A percentile compares a stretch with the other conserved stretches of the same genome.
Conservation (phyloP, 2,113 vertebrate genomes). For the Lepidothrix coronata region DNA sequence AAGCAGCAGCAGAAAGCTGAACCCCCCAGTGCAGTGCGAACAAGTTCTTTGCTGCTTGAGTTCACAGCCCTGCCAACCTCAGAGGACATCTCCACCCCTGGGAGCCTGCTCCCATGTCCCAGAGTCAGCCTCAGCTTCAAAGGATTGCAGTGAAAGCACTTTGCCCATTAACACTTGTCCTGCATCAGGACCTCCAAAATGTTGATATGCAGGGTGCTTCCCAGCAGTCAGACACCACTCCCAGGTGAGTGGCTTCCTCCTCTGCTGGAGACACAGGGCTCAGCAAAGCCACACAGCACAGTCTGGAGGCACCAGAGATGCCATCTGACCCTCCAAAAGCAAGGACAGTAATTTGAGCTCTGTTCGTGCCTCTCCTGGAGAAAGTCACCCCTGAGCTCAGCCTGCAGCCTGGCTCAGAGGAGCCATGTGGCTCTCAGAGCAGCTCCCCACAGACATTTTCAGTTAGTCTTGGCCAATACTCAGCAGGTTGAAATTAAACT, state of each 20-base stretch:
- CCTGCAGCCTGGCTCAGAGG: background rate
- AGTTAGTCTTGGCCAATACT: background rate
- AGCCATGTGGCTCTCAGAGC: background rate
- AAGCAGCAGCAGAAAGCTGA: background rate
- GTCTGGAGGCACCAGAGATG: background rate
- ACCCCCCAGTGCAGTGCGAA: background rate
- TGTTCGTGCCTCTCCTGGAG: background rate
- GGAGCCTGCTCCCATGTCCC: background rate
- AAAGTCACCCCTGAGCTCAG: background rate
- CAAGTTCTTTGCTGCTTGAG: background rate
- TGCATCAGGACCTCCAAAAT: background rate
- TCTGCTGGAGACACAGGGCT: background rate
- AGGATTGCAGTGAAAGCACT: background rate
- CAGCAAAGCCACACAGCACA: background rate
- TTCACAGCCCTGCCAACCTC: background rate
- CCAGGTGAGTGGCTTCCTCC: background rate
- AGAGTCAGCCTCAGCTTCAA: background rate
- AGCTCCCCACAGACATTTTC: background rate
- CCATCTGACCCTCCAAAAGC: background rate
- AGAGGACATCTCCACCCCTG: background rate
- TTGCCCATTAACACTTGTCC: background rate
- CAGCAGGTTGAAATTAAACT: background rate
- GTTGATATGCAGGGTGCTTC: rapidly evolving
- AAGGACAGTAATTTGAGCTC: background rate
- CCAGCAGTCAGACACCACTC: background rate